Percentiles rank a stretch among this genome's conserved stretches.
Conservation (phyloP, 2,888 invertebrate genomes). For the Isotomurus palustris region DNA sequence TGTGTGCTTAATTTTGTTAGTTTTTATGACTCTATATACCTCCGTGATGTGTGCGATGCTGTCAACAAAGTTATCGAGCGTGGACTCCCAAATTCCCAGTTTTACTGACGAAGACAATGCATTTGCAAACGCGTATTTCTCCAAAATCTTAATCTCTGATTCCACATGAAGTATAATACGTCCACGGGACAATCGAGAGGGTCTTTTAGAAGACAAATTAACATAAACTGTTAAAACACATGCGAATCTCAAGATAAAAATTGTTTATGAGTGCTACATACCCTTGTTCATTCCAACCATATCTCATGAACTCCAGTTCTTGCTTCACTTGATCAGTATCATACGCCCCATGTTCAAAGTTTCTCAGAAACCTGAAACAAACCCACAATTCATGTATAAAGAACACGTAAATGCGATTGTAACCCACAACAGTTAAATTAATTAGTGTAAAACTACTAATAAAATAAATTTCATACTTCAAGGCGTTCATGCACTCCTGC, state of each 20-base stretch:
- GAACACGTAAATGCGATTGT: neutral
- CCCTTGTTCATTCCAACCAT: slow-evolving; percentile 61
- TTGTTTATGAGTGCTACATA: slow-evolving; percentile 46
- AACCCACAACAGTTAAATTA: neutral
- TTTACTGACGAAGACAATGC: slow-evolving; percentile 91
- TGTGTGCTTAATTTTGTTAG: too few relatives aligned
- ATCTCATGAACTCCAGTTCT: slow-evolving; percentile 81
- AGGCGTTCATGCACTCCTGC: slow-evolving; percentile 69
- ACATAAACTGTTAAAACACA: slow-evolving; percentile 13
- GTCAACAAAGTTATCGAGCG: slow-evolving; percentile 75
- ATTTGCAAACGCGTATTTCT: slow-evolving; percentile 92
- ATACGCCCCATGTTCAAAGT: slow-evolving; percentile 67
- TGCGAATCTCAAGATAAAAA: neutral
- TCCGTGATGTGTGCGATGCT: slow-evolving; percentile 75
- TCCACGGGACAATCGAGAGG: slow-evolving; percentile 53
- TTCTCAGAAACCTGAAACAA: slow-evolving; percentile 56
- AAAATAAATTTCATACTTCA: slow-evolving; percentile 54
- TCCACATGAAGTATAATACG: slow-evolving; percentile 56
- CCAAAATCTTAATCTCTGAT: slow-evolving; percentile 60
- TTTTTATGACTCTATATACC: too few relatives aligned
- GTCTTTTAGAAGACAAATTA: slow-evolving; percentile 50
- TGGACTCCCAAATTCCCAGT: slow-evolving; percentile 88
- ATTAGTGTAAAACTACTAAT: neutral
- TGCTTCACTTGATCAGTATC: slow-evolving; percentile 62
- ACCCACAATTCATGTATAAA: neutral